Base-by-base conservation (phyloP, 2,888 invertebrate species). In the Eupithecia pulchellata region DNA sequence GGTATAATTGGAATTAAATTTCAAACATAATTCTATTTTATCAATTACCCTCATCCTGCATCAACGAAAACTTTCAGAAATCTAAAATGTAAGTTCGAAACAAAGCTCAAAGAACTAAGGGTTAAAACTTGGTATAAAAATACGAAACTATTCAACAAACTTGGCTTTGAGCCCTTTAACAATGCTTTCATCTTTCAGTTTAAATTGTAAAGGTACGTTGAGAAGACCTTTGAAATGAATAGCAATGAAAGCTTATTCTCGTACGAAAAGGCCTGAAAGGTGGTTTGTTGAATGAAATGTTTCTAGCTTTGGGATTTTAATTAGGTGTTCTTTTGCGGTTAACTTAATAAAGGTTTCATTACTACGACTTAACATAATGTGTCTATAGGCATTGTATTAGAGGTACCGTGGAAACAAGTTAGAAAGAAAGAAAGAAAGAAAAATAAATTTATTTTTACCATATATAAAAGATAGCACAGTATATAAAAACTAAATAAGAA, bases 151-250 rank as follows among this genome's bases (percentile, higher is more conserved):
- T 1, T 29, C 30, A 32, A 29, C 58, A 39, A 25, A 39, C 52
- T 25, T 52, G 5, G 20, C 34, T 57, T 65, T 65, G 57, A 29
- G 29, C 5, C 57, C 17, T 29, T 57, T 8, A 14, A 57, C 57
- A 68, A 68, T 32, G 64, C 64, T 25, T 64, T 64, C 42, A 64
- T 68, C 63, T 42, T 30, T 34, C 36, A 39, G 29, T 52, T 29
- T 29, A 57, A 17, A 64, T 17, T 47, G 17, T 47, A 20, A n/a
- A 64, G 64, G 20, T 39, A 60, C n/a, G 4, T 55, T 55, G 27
- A 27, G 14, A 29, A 57, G 29, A 17, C 57, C 29, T 62, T 63
- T 42, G 63, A 42, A 42, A 63, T n/a, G 4, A 42, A 36, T 57
- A n/a, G 30, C 25, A 6, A 42, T 27, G 57, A 29, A 57, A 52